Evolutionary conservation across 1,140 invertebrate species (phyloP), one percentile per base, ranked within the genome.

Genomic region (Heliothis virescens): DNA sequence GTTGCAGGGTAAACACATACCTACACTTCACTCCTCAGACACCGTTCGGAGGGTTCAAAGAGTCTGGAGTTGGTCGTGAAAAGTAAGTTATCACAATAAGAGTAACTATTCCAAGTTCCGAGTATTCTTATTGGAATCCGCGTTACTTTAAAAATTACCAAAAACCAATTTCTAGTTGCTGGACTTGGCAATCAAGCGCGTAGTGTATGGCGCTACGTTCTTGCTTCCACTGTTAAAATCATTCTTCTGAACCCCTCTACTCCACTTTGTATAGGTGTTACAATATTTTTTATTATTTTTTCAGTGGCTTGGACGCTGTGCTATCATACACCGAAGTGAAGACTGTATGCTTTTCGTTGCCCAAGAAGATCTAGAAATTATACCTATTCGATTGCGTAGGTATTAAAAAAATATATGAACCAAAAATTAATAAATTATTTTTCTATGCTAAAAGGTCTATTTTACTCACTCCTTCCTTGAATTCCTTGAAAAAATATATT

Each of bases 1-100:
- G 87, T 94, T 92, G 82, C 90, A 97, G 97, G 97, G 95, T 98
- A 1, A 98, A 98, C 87, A 96, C 96, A 73, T 98, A 96, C 89
- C 95, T 96, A 83, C 89, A 91, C 1, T 90, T 96, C 15, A 89
- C 91, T 41, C 89, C 95, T 0, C 95, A 96, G 82, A 90, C 95
- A 73, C 97, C 97, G 47, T 98, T 98, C 90, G 97, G 97, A 60
- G 97, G 97, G 1, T 98, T 80, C 29, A 79, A 79, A 47, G 78
- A 79, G 18, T 79, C 78, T 53, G 78, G 78, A 63, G 13, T 79
- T 21, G 78, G 78, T 47, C 55, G 78, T 18, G 78, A 79, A 73
- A 79, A 73, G 78, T 79, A 62, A 62, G 78, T 73, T 41, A 3
- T 79, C 21, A 55, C 12, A 47, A 15, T 12, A 26, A 21, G 21